Evolutionary conservation across 2,113 vertebrate species (phyloP).

Genomic region (Entelurus aequoreus): DNA sequence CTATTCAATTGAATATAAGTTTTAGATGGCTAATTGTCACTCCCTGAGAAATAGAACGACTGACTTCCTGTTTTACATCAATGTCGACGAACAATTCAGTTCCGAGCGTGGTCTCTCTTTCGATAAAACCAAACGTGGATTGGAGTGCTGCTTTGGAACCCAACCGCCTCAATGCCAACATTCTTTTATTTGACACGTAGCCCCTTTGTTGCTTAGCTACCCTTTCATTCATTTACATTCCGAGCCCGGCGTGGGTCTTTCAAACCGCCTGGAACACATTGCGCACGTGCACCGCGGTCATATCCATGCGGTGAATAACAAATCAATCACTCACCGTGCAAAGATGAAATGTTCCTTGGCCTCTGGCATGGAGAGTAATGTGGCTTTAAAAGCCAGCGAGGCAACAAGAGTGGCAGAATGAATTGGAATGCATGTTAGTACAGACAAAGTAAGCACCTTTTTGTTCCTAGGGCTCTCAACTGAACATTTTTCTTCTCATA

Average conservation of each 20-base stretch:
- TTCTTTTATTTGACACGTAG: conserved; percentile 33
- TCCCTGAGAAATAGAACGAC: too few relatives aligned
- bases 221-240: conserved; percentile 33
- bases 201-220: conserved; percentile 33
- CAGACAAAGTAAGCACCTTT: neutral
- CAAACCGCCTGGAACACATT: conserved; percentile 48
- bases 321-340: conserved; percentile 49
- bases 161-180: conserved; percentile 34
- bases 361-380: conserved; percentile 8
- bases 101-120: conserved; percentile 3
- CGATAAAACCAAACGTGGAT: conserved; percentile 15
- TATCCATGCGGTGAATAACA: conserved; percentile 31
- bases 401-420: neutral
- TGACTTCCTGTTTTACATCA: too few relatives aligned
- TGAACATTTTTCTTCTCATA: too few relatives aligned
- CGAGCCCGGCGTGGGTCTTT: conserved; percentile 36
- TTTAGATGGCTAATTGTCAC: too few relatives aligned
- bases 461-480: neutral
- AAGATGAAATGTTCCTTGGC: conserved; percentile 46
- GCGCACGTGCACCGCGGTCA: conserved; percentile 39
- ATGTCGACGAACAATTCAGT: too few relatives aligned
- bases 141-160: conserved; percentile 22
- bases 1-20: too few relatives aligned
- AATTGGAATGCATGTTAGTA: neutral
- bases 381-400: conserved; percentile 12